phyloP scores from a whole-genome alignment of 2,797 vertebrate genomes.

The Pantherophis vulpinus region DNA sequence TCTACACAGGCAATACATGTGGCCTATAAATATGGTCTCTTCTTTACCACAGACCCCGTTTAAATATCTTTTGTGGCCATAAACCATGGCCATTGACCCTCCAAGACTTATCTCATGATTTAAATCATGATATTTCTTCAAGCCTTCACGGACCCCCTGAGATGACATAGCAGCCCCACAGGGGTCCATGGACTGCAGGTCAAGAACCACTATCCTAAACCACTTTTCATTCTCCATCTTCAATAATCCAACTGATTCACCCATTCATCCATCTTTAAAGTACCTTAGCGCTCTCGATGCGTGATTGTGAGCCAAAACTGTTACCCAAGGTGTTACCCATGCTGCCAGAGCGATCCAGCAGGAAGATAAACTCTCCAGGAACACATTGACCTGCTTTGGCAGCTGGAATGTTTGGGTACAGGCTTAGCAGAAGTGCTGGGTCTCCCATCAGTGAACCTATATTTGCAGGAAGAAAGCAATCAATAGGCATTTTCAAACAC shows the following conservation, averaged over 20 bases:
- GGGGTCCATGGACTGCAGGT: neutral
- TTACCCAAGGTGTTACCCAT: constrained; percentile 64
- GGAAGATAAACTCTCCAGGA: constrained; percentile 81
- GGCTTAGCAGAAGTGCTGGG: neutral
- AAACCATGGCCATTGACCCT: neutral
- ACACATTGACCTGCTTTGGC: constrained; percentile 42
- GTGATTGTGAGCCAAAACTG: neutral
- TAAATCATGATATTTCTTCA: neutral
- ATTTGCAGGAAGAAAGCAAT: neutral
- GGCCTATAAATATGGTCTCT: neutral
- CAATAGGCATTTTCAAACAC: neutral
- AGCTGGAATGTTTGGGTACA: constrained; percentile 79
- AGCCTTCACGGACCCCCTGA: neutral
- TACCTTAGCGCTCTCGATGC: constrained; percentile 80
- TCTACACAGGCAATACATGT: neutral
- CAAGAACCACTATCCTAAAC: neutral
- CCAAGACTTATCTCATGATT: neutral
- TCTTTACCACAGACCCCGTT: neutral
- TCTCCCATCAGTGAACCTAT: neutral
- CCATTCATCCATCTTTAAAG: neutral
- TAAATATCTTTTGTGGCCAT: neutral
- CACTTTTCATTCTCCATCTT: neutral
- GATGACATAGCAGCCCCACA: neutral
- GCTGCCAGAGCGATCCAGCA: constrained; percentile 84
- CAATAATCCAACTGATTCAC: neutral